Evolutionary conservation across 2,888 invertebrate species (phyloP), one percentile per base, ranked within the genome.

Genomic region (Malacosoma neustria): DNA sequence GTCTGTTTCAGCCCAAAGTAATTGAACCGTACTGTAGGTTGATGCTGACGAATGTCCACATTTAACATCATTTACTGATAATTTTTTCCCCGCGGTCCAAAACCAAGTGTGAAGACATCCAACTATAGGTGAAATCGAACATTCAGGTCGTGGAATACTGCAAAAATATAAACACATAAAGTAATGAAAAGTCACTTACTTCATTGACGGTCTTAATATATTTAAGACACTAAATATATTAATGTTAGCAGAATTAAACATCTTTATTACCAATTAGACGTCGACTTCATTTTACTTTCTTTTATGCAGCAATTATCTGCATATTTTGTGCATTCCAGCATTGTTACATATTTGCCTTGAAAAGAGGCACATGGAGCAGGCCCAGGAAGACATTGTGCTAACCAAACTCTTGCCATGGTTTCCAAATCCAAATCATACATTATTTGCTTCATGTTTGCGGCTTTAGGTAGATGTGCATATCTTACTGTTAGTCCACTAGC

Each of bases 71-170:
- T 56, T 72, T 13, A 40, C 35, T 4, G 55, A 56, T 29, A 84
- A 46, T 29, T 57, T 51, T 3, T 48, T 33, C 4, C 70, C 67
- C 33, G 77, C 84, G 38, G 57, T 71, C 46, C 63, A 61, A 51
- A 62, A 85, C 84, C 84, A 85, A 7, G 64, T 52, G 42, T 81
- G 65, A 29, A 85, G 50, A 46, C 84, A 85, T 11, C 84, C 84
- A 40, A 75, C 63, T 30, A 79, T 56, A 14, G 79, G 55, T 34
- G 62, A 42, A 7, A 81, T 49, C 44, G 66, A 75, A 46, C 84
- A 85, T 62, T 80, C 81, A 13, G 59, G 48, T 43, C 47, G 52
- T 5, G 84, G 82, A 42, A 60, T 56, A 45, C 84, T 85, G 71
- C 40, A 47, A 39, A 34, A 38, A 41, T 29, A 41, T 11, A 4